Evolutionary conservation across 2,113 vertebrate species (phyloP).

Genomic region (Quiscalus mexicanus): DNA sequence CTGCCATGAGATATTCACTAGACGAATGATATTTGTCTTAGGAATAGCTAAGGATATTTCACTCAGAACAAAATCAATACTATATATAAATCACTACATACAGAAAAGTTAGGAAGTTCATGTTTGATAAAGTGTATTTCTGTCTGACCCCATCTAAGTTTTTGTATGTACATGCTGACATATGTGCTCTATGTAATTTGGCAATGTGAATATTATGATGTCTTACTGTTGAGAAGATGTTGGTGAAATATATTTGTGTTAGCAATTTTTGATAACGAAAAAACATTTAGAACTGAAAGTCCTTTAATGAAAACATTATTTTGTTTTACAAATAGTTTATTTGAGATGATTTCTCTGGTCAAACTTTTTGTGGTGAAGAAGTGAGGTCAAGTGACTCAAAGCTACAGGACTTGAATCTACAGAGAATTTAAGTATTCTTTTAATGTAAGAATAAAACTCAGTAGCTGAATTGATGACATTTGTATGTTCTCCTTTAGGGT

Average conservation of each 20-base stretch:
- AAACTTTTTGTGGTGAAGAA: not conserved
- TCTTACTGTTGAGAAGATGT: not conserved
- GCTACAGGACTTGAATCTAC: not conserved
- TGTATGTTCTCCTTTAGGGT: not conserved
- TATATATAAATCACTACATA: not conserved
- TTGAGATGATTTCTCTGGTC: not conserved
- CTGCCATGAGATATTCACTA: not conserved
- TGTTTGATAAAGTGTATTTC: not conserved
- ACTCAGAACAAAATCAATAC: not conserved
- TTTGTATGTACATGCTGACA: not conserved
- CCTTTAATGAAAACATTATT: not conserved
- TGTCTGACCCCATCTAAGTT: not conserved
- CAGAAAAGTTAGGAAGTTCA: not conserved
- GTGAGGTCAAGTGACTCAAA: not conserved
- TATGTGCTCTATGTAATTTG: not conserved
- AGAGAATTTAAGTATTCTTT: not conserved
- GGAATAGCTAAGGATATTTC: not conserved
- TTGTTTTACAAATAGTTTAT: not conserved
- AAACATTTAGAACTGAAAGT: not conserved
- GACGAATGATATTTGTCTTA: not conserved
- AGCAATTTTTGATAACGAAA: not conserved
- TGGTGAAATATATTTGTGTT: not conserved
- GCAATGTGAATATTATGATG: not conserved
- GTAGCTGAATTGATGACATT: not conserved
- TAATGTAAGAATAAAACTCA: not conserved